Evolutionary conservation across 2,797 vertebrate species (phyloP), one percentile per base, ranked within the genome.

Genomic region (Leuciscus waleckii): DNA sequence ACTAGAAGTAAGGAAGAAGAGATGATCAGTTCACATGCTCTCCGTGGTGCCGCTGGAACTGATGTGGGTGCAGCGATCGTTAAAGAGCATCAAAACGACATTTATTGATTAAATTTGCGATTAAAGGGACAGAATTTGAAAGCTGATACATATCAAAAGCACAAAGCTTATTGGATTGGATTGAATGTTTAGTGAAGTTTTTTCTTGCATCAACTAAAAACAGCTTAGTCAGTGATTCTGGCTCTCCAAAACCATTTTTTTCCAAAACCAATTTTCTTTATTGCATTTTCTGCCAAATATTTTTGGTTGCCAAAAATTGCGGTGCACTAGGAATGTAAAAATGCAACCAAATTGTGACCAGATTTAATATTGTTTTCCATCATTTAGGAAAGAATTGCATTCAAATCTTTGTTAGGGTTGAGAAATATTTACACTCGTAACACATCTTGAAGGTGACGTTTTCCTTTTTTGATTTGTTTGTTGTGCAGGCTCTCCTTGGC

Each of bases 401-500:
- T 73, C 70, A 29, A 46, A 29, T 26, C 17, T n/a, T 17, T 17
- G 43, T 32, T 74, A 32, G 8, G 46, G 8, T 65, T 23, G 54
- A 41, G 56, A 41, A 41, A 43, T 23, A 75, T 75, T 61, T 61
- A 17, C 37, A 7, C 78, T 16, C n/a, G 19, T 10, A 35, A 35
- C 5, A 13, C 21, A 23, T 75, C 5, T 10, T 54, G 29, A 54
- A 54, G 32, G 29, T 75, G 35, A 76, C 32, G 19, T 14, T 49
- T 23, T 10, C 16, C 29, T 41, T 75, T 75, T 75, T 37, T 23
- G 29, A 1, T 35, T 23, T 26, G 32, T 65, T 46, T 70, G 32
- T 81, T 32, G 79, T 61, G n/a, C 90, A 97, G 97, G 96, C 95
- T 32, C 94, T 97, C 84, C 94, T 98, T 81, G 96, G 97, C 85